These are phyloP conservation scores for Drosophila arawakana DNA, from an alignment of 1,140 invertebrate species.

Conservation along the genomic window DNA sequence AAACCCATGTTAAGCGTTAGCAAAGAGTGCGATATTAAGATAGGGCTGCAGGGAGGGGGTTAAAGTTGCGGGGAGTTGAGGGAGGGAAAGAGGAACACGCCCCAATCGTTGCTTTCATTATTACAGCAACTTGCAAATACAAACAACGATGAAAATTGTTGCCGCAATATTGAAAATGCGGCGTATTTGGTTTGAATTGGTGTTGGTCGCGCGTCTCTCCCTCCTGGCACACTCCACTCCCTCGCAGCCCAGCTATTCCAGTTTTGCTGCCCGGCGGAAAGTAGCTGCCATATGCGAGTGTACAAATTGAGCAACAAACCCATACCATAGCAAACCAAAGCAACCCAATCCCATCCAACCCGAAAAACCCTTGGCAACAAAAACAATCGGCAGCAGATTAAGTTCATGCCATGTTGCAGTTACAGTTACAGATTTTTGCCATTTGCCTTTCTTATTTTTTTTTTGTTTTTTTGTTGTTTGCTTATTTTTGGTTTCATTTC, in stretches of 20 bases:
- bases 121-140: slow-evolving; percentile 75
- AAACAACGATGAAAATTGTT: slow-evolving; percentile 80
- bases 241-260: no score
- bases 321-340: not conserved
- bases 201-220: slow-evolving; percentile 2
- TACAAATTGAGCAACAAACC: slow-evolving; percentile 77
- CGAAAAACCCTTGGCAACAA: slow-evolving; percentile 28
- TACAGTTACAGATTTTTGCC: slow-evolving; percentile 75
- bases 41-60: not conserved
- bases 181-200: slow-evolving; percentile 69
- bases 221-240: not conserved
- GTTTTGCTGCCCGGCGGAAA: slow-evolving; percentile 8
- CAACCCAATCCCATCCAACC: not conserved
- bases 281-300: slow-evolving; percentile 24
- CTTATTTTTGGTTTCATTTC: slow-evolving; percentile 60
- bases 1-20: slow-evolving; percentile 33
- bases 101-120: slow-evolving; percentile 76
- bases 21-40: slow-evolving; percentile 5
- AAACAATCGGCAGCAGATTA: slow-evolving; percentile 79
- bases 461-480: slow-evolving; percentile 12
- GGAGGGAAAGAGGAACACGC: slow-evolving; percentile 25
- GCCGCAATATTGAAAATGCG: slow-evolving; percentile 80
- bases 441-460: slow-evolving; percentile 36
- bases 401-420: slow-evolving; percentile 82
- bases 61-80: not conserved